phyloP scores from a whole-genome alignment of 92 coral and sea anemone genomes.

The Epizoanthus ramosus region DNA sequence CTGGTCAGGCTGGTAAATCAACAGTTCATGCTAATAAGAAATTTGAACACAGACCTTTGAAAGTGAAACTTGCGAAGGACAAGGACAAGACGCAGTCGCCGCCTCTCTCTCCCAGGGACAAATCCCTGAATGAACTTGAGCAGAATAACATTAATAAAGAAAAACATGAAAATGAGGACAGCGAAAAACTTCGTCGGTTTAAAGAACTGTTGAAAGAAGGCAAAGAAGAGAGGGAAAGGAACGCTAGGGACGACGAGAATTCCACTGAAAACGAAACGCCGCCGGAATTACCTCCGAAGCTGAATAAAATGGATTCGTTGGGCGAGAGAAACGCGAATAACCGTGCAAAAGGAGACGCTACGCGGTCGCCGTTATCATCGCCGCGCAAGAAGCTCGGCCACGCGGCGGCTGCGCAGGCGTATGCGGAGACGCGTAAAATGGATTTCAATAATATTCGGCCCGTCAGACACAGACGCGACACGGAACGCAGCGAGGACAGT shows the following conservation, averaged over 20 bases:
- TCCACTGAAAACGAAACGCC: neutral
- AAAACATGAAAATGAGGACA: constrained; percentile 68
- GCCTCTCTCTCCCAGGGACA: constrained; percentile 34
- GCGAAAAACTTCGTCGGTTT: constrained; percentile 76
- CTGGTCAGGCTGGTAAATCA: constrained; percentile 35
- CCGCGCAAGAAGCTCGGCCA: constrained; percentile 55
- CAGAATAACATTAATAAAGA: constrained; percentile 28
- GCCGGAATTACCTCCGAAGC: neutral
- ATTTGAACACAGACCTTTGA: constrained; percentile 71
- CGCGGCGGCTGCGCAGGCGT: constrained; percentile 74
- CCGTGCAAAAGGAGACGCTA: constrained; percentile 3
- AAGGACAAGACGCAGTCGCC: constrained; percentile 39
- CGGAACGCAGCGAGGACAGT: constrained; percentile 25
- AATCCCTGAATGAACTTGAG: constrained; percentile 37
- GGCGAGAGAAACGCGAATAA: constrained; percentile 7
- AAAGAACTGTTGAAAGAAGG: constrained; percentile 63
- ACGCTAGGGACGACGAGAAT: constrained; percentile 23
- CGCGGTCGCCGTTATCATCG: constrained; percentile 41
- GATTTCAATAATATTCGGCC: constrained; percentile 71
- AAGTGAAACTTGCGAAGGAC: constrained; percentile 72
- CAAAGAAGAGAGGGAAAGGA: constrained; percentile 28
- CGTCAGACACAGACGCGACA: constrained; percentile 45
- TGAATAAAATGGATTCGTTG: neutral
- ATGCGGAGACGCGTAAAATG: constrained; percentile 81
- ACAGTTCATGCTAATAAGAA: constrained; percentile 51